Evolutionary conservation across 2,113 vertebrate species (phyloP), one percentile per base, ranked within the genome.

Genomic region (Castor canadensis): DNA sequence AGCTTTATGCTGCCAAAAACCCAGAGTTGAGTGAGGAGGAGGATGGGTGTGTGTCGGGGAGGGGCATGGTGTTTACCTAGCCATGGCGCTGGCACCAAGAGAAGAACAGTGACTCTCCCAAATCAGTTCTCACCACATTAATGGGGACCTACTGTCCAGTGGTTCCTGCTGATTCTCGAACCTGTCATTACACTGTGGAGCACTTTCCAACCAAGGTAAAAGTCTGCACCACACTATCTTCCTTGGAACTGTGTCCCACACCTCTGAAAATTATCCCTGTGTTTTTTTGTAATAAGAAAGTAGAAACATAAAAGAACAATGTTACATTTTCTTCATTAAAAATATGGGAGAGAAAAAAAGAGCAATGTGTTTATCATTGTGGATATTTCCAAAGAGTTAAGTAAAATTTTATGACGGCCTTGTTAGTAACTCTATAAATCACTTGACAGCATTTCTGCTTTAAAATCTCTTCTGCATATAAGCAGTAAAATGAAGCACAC

Each of bases 371-470:
- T 97, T 96, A 96, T 95, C 93, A 69, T 96, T 96, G 94, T 87
- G 76, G 93, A 81, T 94, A 96, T 85, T 96, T 98, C 95, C 95
- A 97, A 97, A 96, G 83, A 98, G 95, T 96, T 87, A 96, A 95
- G 96, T 97, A 92, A 93, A 89, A 66, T 97, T 98, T 97, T 98
- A 96, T 79, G 88, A 96, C 35, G 28, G 92, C 43, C 97, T 98
- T 97, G 93, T 98, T 97, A 98, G 97, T 95, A 96, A 97, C 94
- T 95, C 95, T 94, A 89, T 92, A 97, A 98, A 98, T 98, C 96
- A 97, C 89, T 94, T 86, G 91, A 80, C 94, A 97, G 38, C 66
- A 96, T 95, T 67, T 87, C 96, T 97, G 67, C 95, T 97, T 97
- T 97, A 98, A 97, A 97, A 97, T 91, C 94, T 96, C 94, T 96